Evolutionary conservation across 2,797 vertebrate genomes (phyloP), one percentile per base, ranked within the genome.

Genomic region (Enteromius unitaeniatus): DNA sequence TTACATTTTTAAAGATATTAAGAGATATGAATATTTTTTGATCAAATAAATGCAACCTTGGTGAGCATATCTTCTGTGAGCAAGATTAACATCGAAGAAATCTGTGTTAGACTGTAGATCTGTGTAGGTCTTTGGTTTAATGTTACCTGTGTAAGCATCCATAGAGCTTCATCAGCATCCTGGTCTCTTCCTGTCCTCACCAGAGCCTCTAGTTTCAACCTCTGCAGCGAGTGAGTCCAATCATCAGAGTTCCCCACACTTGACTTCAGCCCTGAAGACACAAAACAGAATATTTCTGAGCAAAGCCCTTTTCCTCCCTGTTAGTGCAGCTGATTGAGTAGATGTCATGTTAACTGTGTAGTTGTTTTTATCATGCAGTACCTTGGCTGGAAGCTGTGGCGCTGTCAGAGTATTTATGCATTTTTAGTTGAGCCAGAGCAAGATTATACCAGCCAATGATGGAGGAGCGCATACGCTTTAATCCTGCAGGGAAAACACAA

Each of bases 311-410:
- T 53, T 49, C 4, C 15, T 42, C 31, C 37, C 31, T 37, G 64
- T 28, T 26, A 23, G 17, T 49, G 15, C 51, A 21, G 23, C 1
- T 40, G 11, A 4, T 19, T 45, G 2, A 45, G 4, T 1, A 69
- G 60, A 11, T 31, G 3, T 34, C 42, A n/a, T 17, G 4, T 64
- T 15, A 28, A 26, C 34, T 21, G 4, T 79, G 49, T 31, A 53
- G 49, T 55, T 37, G 13, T 75, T 75, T 55, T 55, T 9, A 37
- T 55, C 31, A 75, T 37, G 67, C 76, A 77, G 15, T 92, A 98
- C 98, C 97, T 96, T 96, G 93, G 82, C 91, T 95, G 89, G 96
- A 97, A 47, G 97, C 96, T 70, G 84, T n/a, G 62, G 95, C 85
- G 82, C 94, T 93, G 6, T 96, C 95, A 40, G 89, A 90, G 82